These are phyloP conservation scores for Ditylenchus dipsaci DNA, from an alignment of 1,140 invertebrate species.

Conservation along the genomic window DNA sequence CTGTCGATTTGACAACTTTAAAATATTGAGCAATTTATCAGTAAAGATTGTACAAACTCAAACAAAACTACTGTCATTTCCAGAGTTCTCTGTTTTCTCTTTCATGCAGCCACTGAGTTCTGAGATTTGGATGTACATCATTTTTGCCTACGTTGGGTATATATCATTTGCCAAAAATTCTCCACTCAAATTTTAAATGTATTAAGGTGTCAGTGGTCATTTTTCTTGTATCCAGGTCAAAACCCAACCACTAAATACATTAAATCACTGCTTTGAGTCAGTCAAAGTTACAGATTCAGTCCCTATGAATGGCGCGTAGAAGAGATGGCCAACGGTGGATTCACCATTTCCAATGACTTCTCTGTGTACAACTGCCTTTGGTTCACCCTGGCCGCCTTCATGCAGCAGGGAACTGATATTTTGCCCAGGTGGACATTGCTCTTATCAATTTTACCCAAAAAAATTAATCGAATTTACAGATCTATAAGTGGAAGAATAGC, in stretches of 20 bases:
- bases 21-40: no score
- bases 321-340: slow-evolving; percentile 61
- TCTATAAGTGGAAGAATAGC: slow-evolving; percentile 88
- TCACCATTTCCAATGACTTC: slow-evolving; percentile 84
- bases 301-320: slow-evolving; percentile 70
- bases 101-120: slow-evolving; percentile 93
- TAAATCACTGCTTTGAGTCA: no score
- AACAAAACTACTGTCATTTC: no score
- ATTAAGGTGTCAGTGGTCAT: slow-evolving; percentile 58
- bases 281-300: slow-evolving; percentile 69
- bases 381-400: slow-evolving; percentile 91
- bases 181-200: slow-evolving; percentile 19
- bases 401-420: slow-evolving; percentile 96
- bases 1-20: no score
- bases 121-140: slow-evolving; percentile 94
- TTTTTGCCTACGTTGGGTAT: slow-evolving; percentile 89
- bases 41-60: no score
- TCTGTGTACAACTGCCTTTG: slow-evolving; percentile 91
- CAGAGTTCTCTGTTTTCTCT: slow-evolving; percentile 76
- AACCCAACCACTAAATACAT: no score
- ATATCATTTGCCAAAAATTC: slow-evolving; percentile 77
- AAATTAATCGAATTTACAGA: slow-evolving; percentile 65
- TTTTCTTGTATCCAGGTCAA: slow-evolving; percentile 66
- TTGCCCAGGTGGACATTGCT: slow-evolving; percentile 72
- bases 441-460: neutral